Base-by-base conservation (phyloP, 2,888 invertebrate genomes). In the Rutpela maculata region DNA sequence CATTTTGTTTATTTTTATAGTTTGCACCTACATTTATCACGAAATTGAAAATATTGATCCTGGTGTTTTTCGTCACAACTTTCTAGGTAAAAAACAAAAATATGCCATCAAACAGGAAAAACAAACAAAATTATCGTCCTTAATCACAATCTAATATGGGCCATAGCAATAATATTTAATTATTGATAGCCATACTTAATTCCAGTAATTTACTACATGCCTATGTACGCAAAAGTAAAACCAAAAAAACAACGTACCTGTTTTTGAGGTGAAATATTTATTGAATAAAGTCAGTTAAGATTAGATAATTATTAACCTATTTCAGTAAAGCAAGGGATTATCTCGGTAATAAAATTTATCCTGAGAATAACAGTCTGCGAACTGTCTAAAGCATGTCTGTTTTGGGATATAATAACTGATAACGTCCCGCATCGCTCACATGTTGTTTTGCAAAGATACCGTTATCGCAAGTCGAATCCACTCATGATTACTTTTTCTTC, bases 291-390 rank as follows among this genome's bases (percentile, higher is more conserved):
- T n/a, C 50, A 50, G n/a, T 50, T n/a, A n/a, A n/a, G 50, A 50
- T 50, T 50, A 50, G 50, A 50, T 50, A 50, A 50, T 50, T 50
- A 50, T 50, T 50, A 50, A n/a, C 50, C 50, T 50, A 50, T 50
- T 50, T n/a, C 50, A 50, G 12, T 50, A 50, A n/a, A 50, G n/a
- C 6, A 50, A 50, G 12, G 4, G n/a, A 50, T 50, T 50, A 50
- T 50, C 50, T n/a, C 50, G 5, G n/a, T 50, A 50, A 50, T 50
- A 50, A 50, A 50, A n/a, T 50, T 50, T 50, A 50, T 50, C 50
- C 50, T n/a, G 50, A 50, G 50, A 50, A n/a, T 50, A 50, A 50
- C 50, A 50, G n/a, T n/a, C 50, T 50, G 50, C n/a, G 12, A 15
- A 7, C 50, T 50, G 50, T 50, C 50, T 50, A 50, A 50, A 50